Percentiles rank a stretch among this genome's conserved stretches.
Evolutionary conservation across 1,140 invertebrate species (phyloP).

Genomic region (Apis mellifera): Amel_HAv3.1 CM009931.2:22761501-22762000

Average conservation of each 20-base stretch:
- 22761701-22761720: neutral
- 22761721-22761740: constrained; percentile 35
- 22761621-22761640: neutral
- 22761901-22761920: no score
- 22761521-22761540: neutral
- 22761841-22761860: neutral
- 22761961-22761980: neutral
- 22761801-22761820: neutral
- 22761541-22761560: neutral
- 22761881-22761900: neutral
- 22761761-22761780: neutral
- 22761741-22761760: neutral
- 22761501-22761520: neutral
- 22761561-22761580: neutral
- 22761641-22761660: neutral
- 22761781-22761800: neutral
- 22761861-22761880: neutral
- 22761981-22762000: no score
- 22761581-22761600: neutral
- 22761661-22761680: constrained; percentile 38
- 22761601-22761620: neutral
- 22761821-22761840: neutral
- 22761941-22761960: neutral
- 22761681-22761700: constrained; percentile 18
- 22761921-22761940: neutral